Conservation (phyloP, 1,140 invertebrate species). For the Zophobas atratus region DNA sequence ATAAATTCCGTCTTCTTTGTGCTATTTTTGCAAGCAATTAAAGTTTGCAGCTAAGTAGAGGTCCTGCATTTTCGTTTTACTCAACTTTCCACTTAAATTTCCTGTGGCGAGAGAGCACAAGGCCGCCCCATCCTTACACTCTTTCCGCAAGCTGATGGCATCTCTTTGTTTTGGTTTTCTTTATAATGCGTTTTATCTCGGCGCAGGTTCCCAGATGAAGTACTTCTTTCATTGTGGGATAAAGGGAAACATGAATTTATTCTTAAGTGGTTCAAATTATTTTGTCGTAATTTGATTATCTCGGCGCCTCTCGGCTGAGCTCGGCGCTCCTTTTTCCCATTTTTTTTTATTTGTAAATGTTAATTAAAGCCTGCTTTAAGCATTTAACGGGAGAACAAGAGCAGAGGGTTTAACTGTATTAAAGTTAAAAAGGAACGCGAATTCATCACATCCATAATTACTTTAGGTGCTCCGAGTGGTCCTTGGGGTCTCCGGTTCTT, state of each 20-base stretch:
- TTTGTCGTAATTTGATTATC: slow-evolving; percentile 56
- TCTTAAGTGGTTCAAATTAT: slow-evolving; percentile 59
- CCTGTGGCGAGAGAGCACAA: slow-evolving; percentile 44
- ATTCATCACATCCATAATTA: slow-evolving; percentile 65
- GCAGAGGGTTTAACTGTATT: slow-evolving; percentile 60
- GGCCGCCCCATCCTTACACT: slow-evolving; percentile 49
- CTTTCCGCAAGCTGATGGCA: slow-evolving; percentile 58
- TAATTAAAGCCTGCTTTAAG: slow-evolving; percentile 59
- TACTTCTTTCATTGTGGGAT: slow-evolving; percentile 54
- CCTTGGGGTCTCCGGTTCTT: slow-evolving; percentile 56
- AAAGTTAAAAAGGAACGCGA: slow-evolving; percentile 62
- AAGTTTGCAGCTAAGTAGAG: slow-evolving; percentile 51
- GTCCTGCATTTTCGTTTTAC: slow-evolving; percentile 52
- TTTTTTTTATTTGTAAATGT: slow-evolving; percentile 48
- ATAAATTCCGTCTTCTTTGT: slow-evolving; percentile 34
- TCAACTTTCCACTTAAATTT: slow-evolving; percentile 62
- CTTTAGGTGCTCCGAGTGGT: slow-evolving; percentile 61
- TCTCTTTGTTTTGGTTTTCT: slow-evolving; percentile 60
- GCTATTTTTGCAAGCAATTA: slow-evolving; percentile 56
- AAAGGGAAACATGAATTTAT: slow-evolving; percentile 60
- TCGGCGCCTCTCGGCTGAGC: neutral
- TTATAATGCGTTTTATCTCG: slow-evolving; percentile 59
- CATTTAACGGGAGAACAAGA: slow-evolving; percentile 58
- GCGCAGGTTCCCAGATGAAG: slow-evolving; percentile 46
- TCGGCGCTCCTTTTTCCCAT: neutral